Conservation (phyloP, 2,797 vertebrate species). For the Anabas testudineus region DNA sequence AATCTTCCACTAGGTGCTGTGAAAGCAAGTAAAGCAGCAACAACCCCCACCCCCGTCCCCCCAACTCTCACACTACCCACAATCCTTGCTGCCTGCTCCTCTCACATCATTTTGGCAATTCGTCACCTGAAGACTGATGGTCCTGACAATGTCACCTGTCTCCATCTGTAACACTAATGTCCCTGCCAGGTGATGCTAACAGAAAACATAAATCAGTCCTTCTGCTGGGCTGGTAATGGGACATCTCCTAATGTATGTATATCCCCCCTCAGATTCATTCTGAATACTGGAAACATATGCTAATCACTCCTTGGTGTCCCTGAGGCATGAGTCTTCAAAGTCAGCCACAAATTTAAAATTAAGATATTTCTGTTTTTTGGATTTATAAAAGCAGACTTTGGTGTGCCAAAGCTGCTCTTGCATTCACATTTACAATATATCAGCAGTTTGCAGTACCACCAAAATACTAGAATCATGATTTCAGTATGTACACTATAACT, state of each 20-base stretch:
- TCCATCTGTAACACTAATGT: constrained; percentile 83
- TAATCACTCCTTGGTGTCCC: constrained; percentile 69
- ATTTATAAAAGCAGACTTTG: constrained; percentile 24
- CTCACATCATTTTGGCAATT: constrained; percentile 70
- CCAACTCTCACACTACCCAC: constrained; percentile 47
- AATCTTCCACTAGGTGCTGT: constrained; percentile 63
- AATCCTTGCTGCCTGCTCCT: constrained; percentile 66
- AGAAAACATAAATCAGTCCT: constrained; percentile 77
- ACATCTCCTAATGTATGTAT: constrained; percentile 79
- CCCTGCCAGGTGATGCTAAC: constrained; percentile 77
- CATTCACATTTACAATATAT: constrained; percentile 5
- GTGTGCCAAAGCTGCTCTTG: constrained; percentile 3
- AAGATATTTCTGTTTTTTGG: constrained; percentile 52
- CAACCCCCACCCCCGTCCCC: constrained; percentile 41
- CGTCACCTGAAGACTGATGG: constrained; percentile 77
- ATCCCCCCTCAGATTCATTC: constrained; percentile 63
- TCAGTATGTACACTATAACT: no score
- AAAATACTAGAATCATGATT: no score
- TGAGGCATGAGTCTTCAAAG: constrained; percentile 74
- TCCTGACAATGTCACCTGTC: constrained; percentile 80
- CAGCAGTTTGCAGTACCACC: no score
- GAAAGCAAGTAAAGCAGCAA: constrained; percentile 39
- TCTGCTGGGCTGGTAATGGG: constrained; percentile 74
- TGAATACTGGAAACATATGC: constrained; percentile 74
- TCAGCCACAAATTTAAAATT: constrained; percentile 63